phyloP scores from a whole-genome alignment of 1,140 invertebrate genomes.

The Calliopsis andreniformis region DNA sequence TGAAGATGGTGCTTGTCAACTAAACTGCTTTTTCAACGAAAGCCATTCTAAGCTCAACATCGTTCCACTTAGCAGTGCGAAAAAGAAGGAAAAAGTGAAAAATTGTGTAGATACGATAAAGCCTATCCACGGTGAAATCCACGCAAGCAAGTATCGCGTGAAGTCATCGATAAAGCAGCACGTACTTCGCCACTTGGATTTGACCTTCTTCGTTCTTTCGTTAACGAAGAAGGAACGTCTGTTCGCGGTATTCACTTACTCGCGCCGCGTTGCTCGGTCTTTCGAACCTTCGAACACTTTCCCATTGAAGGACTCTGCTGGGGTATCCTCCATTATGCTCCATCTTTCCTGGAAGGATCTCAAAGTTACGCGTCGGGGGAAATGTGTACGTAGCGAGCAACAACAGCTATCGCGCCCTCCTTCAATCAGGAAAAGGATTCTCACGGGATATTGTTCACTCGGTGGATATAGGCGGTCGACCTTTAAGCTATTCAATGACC shows the following conservation, averaged over 20 bases:
- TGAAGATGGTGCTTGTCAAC: too few species aligned
- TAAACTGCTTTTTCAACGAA: too few species aligned
- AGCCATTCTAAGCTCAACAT: too few species aligned
- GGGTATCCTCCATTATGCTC: background rate
- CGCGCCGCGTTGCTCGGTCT: background rate
- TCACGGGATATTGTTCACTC: constrained; percentile 60
- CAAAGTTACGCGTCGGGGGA: background rate
- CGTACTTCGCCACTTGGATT: background rate
- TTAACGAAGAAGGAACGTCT: background rate
- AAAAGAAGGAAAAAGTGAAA: background rate
- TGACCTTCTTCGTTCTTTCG: constrained; percentile 15
- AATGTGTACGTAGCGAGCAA: constrained; percentile 1
- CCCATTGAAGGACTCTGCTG: background rate
- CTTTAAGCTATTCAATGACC: constrained; percentile 51
- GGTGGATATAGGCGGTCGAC: constrained; percentile 46
- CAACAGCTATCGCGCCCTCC: constrained; percentile 27
- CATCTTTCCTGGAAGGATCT: constrained; percentile 15
- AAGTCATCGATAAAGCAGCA: constrained; percentile 33
- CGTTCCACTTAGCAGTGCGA: background rate
- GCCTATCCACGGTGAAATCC: background rate
- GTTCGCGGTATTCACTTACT: constrained; percentile 14
- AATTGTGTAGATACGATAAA: constrained; percentile 21
- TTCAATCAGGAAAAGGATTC: constrained; percentile 56
- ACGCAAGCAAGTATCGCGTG: constrained; percentile 16
- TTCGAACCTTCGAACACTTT: background rate